Base-by-base conservation (phyloP, 2,797 vertebrate genomes). In the Molossus alvarezi region DNA sequence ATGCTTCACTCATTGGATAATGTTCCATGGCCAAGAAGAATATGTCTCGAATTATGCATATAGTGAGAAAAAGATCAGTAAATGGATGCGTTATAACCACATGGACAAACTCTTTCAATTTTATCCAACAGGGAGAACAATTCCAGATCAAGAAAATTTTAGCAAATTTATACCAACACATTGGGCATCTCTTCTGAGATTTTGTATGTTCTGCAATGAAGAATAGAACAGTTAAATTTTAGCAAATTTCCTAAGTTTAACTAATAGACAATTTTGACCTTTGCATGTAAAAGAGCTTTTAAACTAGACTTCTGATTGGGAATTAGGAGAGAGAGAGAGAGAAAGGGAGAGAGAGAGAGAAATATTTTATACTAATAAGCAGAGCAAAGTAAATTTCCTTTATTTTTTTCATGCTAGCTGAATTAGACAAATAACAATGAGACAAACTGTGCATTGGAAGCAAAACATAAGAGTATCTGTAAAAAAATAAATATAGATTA, bases 41-140 rank as follows among this genome's bases (percentile, higher is more conserved):
- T 45, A 99, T 99, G 96, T 99, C 99, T 90, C 99, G 96, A 37
- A 99, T 98, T 90, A 99, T 99, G 95, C 99, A 99, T 85, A 99
- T 98, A 14, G 98, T 98, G 96, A 99, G 98, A 12, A 98, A 95
- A 45, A 99, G 97, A 97, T 99, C 99, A 18, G 98, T 97, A 94
- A 99, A 99, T 55, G 99, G 99, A 96, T 99, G 98, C 98, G 98
- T 99, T 89, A 99, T 98, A 90, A 99, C 96, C 29, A 97, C 60
- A 76, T 98, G 97, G n/a, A 99, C 96, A 27, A 98, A 9, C 5
- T 96, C 98, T 97, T 99, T 99, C 45, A 99, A 97, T 96, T 97
- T 99, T 75, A 99, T 18, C 99, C 99, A 99, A 29, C 45, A 1
- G 1, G 99, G 99, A 96, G 96, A 98, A 97, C 99, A 99, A 33